Base-by-base conservation (phyloP, 2,888 invertebrate genomes). In the Arctia plantaginis region DNA sequence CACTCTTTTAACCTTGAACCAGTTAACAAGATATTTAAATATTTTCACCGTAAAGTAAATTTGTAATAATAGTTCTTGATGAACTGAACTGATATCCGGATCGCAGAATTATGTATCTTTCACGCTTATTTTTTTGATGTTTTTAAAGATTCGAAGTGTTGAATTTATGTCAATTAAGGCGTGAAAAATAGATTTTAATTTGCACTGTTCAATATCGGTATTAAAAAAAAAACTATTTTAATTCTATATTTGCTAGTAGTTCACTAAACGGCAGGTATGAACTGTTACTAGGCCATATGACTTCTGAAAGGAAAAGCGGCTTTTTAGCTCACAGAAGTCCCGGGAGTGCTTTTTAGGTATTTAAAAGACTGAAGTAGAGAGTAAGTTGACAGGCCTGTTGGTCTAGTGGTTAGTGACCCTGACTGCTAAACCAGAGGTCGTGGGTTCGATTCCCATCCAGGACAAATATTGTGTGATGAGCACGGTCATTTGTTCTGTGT, bases 21-120 rank as follows among this genome's bases (percentile, higher is more conserved):
- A 71, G 65, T 65, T 82, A 75, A 83, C 81, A 66, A 62, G 27
- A 13, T 73, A 8, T 79, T 83, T 77, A 81, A 72, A 76, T 23
- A 79, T 81, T 81, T 79, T n/a, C 69, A 77, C 79, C 80, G 81
- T 80, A 76, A 75, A 73, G 51, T 78, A 72, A 79, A 72, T 77
- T 70, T 71, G 35, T 73, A 69, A 55, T 73, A 71, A 75, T 79
- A 41, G 72, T 64, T 62, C 59, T 33, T 77, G 59, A 79, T 79
- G 71, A 77, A 75, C 72, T 74, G 75, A 71, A 35, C 59, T 73
- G 77, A 77, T 77, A 73, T 77, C 73, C 75, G 75, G 75, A 72
- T 73, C 75, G 74, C 66, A 64, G 64, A 51, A 75, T 78, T 76
- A 75, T 35, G 30, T 69, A 74, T 78, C 41, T 8, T 76, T 75